Evolutionary conservation across 2,888 invertebrate species (phyloP), one percentile per base, ranked within the genome.

Genomic region (Dione vanillae): DNA sequence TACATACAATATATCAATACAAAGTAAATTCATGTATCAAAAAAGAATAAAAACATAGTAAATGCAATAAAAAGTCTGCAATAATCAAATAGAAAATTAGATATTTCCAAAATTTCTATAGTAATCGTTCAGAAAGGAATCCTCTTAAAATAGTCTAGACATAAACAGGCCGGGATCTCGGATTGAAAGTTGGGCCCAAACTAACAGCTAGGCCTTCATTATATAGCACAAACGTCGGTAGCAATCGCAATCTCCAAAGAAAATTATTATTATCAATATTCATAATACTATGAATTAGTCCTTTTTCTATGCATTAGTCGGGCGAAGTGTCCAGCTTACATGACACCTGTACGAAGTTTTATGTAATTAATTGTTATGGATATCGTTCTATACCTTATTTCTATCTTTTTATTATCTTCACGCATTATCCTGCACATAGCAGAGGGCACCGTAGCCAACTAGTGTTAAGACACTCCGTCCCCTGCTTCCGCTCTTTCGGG

Each of bases 1-100:
- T 27, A 27, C 5, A 27, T 27, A 27, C 5, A 27, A 2, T n/a
- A 56, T 40, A 40, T 56, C 16, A 16, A 37, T 56, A 56, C 37
- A 56, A 56, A 56, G 40, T 35, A 35, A 54, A 37, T 16, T 6
- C 11, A 16, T 56, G 37, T 40, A 47, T 47, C 47, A 40, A 40
- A 56, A n/a, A 40, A 7, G 10, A 14, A 56, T 37, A 56, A 16
- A 56, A 56, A 56, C 7, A 40, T 49, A 20, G 16, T 56, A 40
- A 56, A 40, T 56, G 56, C 56, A 56, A 16, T n/a, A 40, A 16
- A 54, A 54, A 56, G 37, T 37, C n/a, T 12, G 16, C 40, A 12
- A 37, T 9, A 52, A 54, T 37, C 40, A 6, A 56, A 40, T 7
- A 16, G 37, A 37, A 35, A 54, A 16, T 35, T n/a, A 12, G 14